These are phyloP conservation scores for Diaphora mendica DNA, from an alignment of 2,888 invertebrate genomes.

Conservation along the genomic window DNA sequence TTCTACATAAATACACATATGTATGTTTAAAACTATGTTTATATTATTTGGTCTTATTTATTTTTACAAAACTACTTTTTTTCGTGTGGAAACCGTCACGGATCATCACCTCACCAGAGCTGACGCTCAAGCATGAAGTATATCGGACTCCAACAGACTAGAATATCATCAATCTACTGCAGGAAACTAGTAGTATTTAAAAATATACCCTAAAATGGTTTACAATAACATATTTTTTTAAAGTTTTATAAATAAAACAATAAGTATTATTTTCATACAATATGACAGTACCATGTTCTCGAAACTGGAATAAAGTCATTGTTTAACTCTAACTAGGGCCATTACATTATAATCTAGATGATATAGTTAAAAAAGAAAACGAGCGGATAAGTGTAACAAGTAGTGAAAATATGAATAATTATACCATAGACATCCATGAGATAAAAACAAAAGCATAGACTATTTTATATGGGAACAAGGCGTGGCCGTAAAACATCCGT, in stretches of 20 bases:
- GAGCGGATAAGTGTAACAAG: constrained; percentile 37
- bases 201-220: not conserved
- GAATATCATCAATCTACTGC: not conserved
- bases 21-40: too few species aligned
- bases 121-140: not conserved
- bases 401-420: constrained; percentile 49
- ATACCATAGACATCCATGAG: constrained; percentile 44
- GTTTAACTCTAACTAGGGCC: constrained; percentile 33
- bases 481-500: constrained; percentile 55
- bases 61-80: not conserved
- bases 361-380: constrained; percentile 41
- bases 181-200: not conserved
- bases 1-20: not conserved
- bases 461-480: constrained; percentile 49
- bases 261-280: constrained; percentile 7
- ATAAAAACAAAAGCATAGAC: constrained; percentile 42
- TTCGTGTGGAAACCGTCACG: not conserved
- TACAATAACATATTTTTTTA: constrained; percentile 7
- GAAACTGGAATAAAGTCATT: constrained; percentile 45
- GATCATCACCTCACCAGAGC: not conserved
- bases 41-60: not conserved
- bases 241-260: not conserved
- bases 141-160: not conserved
- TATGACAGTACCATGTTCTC: constrained; percentile 24
- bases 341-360: constrained; percentile 32